Evolutionary conservation across 2,888 invertebrate species (phyloP), one percentile per base, ranked within the genome.

Genomic region (Criorhina ranunculi): DNA sequence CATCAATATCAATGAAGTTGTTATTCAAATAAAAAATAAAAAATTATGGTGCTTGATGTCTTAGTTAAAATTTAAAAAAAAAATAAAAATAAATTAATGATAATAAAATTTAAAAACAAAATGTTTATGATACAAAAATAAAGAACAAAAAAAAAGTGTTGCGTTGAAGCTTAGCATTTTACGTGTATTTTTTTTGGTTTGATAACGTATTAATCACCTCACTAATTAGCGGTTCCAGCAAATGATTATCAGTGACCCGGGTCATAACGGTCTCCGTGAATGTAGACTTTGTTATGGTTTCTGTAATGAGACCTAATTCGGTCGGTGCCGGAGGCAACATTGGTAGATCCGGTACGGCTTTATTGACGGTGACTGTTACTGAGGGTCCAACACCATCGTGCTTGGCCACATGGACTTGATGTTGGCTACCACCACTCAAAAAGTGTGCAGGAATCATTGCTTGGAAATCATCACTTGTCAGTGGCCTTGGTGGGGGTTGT

Each of bases 241-340:
- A 95, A 92, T 95, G 95, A 94, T 98, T 98, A 93, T 98, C 97
- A 89, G 98, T 98, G 93, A 98, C 95, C 91, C 98, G 94, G 89
- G 98, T 98, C 93, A 98, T 97, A 88, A 97, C 97, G 87, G 97
- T 98, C 94, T 98, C 98, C 90, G 98, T 98, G 94, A 97, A 96
- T 88, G 98, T 98, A 91, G 97, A 97, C 95, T 97, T 98, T 92
- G 98, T 98, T 94, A 98, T 96, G 92, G 96, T 97, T 94, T 98
- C 98, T 88, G 97, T 98, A 93, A 97, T 96, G 92, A 95, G 94
- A 92, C 98, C 98, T 91, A 96, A 94, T 88, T 95, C 94, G 87
- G 95, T 95, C 87, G 96, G 97, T 88, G 97, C 94, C 90, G 97
- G 96, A 88, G 97, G 97, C 90, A 96, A 94, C 91, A 94, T 93